phyloP scores from a whole-genome alignment of 2,888 invertebrate genomes.

The Globia sparganii region DNA sequence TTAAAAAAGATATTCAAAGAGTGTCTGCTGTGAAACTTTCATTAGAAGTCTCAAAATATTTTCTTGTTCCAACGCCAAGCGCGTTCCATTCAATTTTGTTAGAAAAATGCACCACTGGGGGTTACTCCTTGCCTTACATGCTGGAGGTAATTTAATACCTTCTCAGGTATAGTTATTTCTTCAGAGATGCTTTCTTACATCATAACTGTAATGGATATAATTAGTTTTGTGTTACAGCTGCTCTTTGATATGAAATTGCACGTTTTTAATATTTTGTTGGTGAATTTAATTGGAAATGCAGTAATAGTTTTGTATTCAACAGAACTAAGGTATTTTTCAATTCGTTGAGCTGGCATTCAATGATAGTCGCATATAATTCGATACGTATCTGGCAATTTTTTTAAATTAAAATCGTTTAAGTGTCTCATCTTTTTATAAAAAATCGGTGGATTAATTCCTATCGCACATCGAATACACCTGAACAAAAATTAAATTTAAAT shows the following conservation, averaged over 20 bases:
- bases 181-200: conserved; percentile 39
- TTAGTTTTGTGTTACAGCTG: conserved; percentile 32
- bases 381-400: not conserved
- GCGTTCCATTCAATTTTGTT: conserved; percentile 65
- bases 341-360: not conserved
- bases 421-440: conserved; percentile 22
- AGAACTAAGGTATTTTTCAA: not conserved
- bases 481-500: conserved; percentile 76
- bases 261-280: conserved; percentile 1
- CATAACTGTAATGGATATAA: conserved; percentile 32
- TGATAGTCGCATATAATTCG: not conserved
- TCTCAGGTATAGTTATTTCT: conserved; percentile 39
- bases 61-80: conserved; percentile 55
- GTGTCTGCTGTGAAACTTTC: conserved; percentile 3
- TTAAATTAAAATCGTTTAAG: not conserved
- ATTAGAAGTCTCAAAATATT: conserved; percentile 28
- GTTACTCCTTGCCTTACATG: conserved; percentile 49
- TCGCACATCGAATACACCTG: conserved; percentile 34
- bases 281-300: conserved; percentile 13
- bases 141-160: conserved; percentile 61
- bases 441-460: conserved; percentile 31
- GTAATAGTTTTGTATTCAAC: not conserved
- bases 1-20: conserved; percentile 10
- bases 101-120: conserved; percentile 63
- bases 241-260: conserved; percentile 9